Conservation (phyloP, 2,797 vertebrate species). For the Melanotaenia maccullochi region DNA sequence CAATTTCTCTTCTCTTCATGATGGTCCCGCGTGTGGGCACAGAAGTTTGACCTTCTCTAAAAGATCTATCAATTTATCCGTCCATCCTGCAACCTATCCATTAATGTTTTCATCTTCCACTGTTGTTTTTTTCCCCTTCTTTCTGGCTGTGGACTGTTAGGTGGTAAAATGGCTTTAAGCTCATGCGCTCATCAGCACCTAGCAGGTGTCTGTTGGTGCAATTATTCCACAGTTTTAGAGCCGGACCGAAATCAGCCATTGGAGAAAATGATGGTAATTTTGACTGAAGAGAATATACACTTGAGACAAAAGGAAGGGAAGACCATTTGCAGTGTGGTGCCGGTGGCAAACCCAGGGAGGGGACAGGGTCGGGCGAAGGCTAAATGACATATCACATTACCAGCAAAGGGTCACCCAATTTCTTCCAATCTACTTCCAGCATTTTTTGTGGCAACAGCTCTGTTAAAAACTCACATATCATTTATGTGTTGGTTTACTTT, state of each 20-base stretch:
- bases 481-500: conserved; percentile 45
- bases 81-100: conserved; percentile 87
- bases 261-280: conserved; percentile 82
- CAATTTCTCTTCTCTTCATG: conserved; percentile 89
- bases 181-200: conserved; percentile 82
- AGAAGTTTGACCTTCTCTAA: conserved; percentile 89
- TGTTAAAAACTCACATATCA: conserved; percentile 54
- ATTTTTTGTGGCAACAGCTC: conserved; percentile 59
- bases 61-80: conserved; percentile 88
- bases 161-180: conserved; percentile 82
- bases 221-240: conserved; percentile 81
- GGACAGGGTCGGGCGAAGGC: conserved; percentile 73
- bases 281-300: conserved; percentile 82
- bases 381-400: conserved; percentile 81
- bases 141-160: conserved; percentile 69
- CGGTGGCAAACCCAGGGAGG: conserved; percentile 61
- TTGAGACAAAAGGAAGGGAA: conserved; percentile 84
- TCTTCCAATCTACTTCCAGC: conserved; percentile 62
- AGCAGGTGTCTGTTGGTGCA: conserved; percentile 79
- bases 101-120: conserved; percentile 86
- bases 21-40: conserved; percentile 83
- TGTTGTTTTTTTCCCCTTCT: conserved; percentile 64
- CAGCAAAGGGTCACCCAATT: conserved; percentile 74
- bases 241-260: conserved; percentile 71
- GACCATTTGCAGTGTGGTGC: conserved; percentile 73